Base-by-base conservation (phyloP, 2,888 invertebrate genomes). In the Lissonota sp. region DNA sequence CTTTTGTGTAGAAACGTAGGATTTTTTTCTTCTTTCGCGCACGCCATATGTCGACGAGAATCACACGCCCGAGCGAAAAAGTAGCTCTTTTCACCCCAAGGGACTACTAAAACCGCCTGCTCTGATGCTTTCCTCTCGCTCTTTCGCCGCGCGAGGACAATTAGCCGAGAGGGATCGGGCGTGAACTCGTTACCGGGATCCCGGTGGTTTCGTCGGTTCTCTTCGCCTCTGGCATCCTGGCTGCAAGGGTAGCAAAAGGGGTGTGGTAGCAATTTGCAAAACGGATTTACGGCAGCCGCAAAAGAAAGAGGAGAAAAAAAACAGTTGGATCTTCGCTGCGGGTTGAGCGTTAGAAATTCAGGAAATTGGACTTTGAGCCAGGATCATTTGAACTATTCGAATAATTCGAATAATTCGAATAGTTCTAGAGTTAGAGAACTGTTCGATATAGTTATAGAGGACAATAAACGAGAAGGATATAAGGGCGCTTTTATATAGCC, bases 211-310 rank as follows among this genome's bases (percentile, higher is more conserved):
- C 49, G 57, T 12, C n/a, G n/a, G n/a, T n/a, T n/a, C n/a, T n/a
- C n/a, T n/a, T n/a, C n/a, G n/a, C n/a, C n/a, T n/a, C n/a, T n/a
- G n/a, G n/a, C n/a, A n/a, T n/a, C n/a, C n/a, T n/a, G n/a, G 80
- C 70, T 66, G 60, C 74, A 83, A 87, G 86, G 87, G 88, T 87
- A 86, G 87, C 84, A 66, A 72, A n/a, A 80, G 83, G 86, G 89
- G 88, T 88, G 88, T 89, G 88, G 89, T 87, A 84, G 83, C 86
- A 88, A 90, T 89, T 91, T 91, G 89, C 87, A 84, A 89, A 89
- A 87, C 84, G 83, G 81, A 84, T 80, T 66, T 73, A 77, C 77
- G 58, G 69, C 77, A 70, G 77, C 55, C 40, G 39, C 44, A 42
- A 44, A 16, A 7, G 51, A 58, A 6, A 16, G 67, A 62, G 37